Evolutionary conservation across 2,797 vertebrate genomes (phyloP).

Genomic region (Brachyrhaphis roseni): DNA sequence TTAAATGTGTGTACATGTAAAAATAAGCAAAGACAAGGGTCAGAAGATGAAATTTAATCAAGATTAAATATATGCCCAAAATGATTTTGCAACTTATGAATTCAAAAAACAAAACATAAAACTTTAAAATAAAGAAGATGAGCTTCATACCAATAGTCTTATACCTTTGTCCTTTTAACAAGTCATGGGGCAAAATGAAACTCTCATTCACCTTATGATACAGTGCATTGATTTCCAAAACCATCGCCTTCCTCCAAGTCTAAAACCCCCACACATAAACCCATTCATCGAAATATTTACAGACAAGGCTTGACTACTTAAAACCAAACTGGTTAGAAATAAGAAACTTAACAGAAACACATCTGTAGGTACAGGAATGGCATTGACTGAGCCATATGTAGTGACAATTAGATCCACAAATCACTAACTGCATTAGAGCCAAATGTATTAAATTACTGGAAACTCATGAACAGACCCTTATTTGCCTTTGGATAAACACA

Average conservation of each 20-base stretch:
- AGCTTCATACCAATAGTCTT: constrained; percentile 60
- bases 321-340: constrained; percentile 52
- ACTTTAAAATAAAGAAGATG: constrained; percentile 70
- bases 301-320: constrained; percentile 68
- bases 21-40: constrained; percentile 21
- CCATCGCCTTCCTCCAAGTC: constrained; percentile 59
- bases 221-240: constrained; percentile 71
- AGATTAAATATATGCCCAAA: constrained; percentile 83
- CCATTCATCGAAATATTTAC: constrained; percentile 78
- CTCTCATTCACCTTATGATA: constrained; percentile 70
- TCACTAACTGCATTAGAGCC: constrained; percentile 32
- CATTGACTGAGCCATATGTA: constrained; percentile 25
- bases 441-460: constrained; percentile 40
- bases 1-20: not conserved
- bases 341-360: constrained; percentile 44
- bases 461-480: constrained; percentile 11
- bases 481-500: constrained; percentile 29
- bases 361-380: constrained; percentile 34
- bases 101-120: constrained; percentile 65
- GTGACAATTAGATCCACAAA: constrained; percentile 46
- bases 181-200: constrained; percentile 61
- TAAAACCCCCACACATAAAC: constrained; percentile 71
- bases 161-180: constrained; percentile 53
- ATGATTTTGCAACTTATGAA: constrained; percentile 71
- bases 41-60: constrained; percentile 85